Evolutionary conservation across 2,888 invertebrate genomes (phyloP).

Genomic region (Pachymerium ferrugineum): DNA sequence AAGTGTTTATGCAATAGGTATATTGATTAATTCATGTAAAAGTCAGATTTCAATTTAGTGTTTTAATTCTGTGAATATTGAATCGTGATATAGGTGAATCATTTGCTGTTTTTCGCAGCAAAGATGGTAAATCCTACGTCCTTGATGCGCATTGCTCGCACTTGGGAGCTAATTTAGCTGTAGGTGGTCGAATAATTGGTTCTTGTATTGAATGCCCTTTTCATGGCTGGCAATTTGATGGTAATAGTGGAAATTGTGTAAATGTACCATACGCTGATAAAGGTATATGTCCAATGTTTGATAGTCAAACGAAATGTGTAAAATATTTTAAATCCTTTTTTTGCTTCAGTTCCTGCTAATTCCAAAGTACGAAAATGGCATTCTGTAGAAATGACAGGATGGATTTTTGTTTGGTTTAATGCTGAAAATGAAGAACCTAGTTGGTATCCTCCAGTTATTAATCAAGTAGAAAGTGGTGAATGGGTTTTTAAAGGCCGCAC

Average conservation of each 20-base stretch:
- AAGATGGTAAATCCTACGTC: constrained; percentile 59
- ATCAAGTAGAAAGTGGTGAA: constrained; percentile 53
- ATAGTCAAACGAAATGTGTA: not conserved
- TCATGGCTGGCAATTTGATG: constrained; percentile 78
- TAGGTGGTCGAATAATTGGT: constrained; percentile 63
- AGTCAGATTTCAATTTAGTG: not conserved
- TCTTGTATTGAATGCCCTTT: constrained; percentile 83
- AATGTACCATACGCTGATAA: constrained; percentile 66
- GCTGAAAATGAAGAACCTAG: constrained; percentile 62
- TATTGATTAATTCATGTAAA: not conserved
- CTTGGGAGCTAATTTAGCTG: constrained; percentile 76
- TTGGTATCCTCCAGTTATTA: constrained; percentile 60
- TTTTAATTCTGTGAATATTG: no score
- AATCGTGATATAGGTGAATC: constrained; percentile 61
- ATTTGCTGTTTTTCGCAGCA: constrained; percentile 63
- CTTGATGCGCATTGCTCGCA: constrained; percentile 87
- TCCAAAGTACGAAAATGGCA: constrained; percentile 66
- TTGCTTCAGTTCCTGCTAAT: constrained; percentile 59
- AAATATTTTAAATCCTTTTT: constrained; percentile 27
- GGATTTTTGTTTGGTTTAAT: constrained; percentile 80
- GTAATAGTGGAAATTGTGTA: constrained; percentile 64
- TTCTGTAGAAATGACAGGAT: constrained; percentile 62
- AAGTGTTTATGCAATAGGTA: not conserved
- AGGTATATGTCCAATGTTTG: constrained; percentile 43
- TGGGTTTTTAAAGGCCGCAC: constrained; percentile 70